Evolutionary conservation across 2,888 invertebrate species (phyloP).

Genomic region (Tetragnatha montana): DNA sequence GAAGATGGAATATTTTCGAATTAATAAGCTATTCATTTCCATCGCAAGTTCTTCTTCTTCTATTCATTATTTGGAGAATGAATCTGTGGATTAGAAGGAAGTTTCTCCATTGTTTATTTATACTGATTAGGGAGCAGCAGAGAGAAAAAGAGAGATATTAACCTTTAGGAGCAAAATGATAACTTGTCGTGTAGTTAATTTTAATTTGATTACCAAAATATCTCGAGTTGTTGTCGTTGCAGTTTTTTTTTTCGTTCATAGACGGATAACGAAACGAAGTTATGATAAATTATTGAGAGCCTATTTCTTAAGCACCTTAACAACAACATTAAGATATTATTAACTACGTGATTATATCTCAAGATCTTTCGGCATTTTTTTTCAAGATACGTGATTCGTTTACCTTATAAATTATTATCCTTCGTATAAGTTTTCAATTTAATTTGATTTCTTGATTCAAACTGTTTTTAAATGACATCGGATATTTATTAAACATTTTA

Average conservation of each 20-base stretch:
- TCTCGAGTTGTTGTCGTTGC: not conserved
- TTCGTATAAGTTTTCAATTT: no score
- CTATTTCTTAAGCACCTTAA: not conserved
- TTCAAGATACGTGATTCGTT: no score
- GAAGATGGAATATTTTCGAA: conserved; percentile 19
- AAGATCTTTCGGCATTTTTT: not conserved
- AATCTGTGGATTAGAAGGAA: not conserved
- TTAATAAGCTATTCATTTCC: conserved; percentile 54
- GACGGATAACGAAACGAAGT: not conserved
- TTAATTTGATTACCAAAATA: not conserved
- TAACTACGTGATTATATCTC: not conserved
- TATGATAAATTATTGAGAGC: not conserved
- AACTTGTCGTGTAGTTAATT: not conserved
- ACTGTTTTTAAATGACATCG: no score
- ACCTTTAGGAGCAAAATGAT: not conserved
- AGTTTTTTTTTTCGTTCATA: not conserved
- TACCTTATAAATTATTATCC: no score
- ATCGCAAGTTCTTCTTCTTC: conserved; percentile 38
- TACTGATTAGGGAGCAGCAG: not conserved
- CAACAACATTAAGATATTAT: not conserved
- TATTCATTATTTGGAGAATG: conserved; percentile 2
- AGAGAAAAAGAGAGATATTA: not conserved
- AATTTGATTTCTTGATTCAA: no score
- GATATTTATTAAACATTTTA: no score
- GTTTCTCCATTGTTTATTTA: conserved; percentile 19